Base-by-base conservation (phyloP, 2,888 invertebrate species). In the Autographa pulchrina region DNA sequence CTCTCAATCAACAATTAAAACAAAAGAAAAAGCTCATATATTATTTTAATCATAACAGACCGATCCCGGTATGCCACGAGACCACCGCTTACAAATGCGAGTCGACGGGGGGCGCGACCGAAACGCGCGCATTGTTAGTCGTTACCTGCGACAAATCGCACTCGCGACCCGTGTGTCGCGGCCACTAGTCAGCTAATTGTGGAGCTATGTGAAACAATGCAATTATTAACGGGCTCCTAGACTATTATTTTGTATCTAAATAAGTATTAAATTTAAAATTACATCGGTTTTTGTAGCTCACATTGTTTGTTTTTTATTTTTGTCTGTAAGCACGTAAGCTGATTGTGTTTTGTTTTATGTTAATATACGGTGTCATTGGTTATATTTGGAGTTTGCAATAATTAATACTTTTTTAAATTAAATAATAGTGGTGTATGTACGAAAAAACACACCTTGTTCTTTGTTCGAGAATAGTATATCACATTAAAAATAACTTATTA, bases 71-170 rank as follows among this genome's bases (percentile, higher is more conserved):
- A 87, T 85, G 74, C 76, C 84, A 54, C 77, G 68, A 70, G 74
- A 77, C 73, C 73, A 64, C 65, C 65, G 72, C 68, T 84, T 92
- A 94, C 94, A 94, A 94, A 94, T 94, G 93, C 86, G 85, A 75
- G 85, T 80, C 92, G 85, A 92, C 94, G 89, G 94, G 95, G 92
- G 91, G 90, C 89, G 92, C 91, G 93, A 91, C 93, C 91, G 89
- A 89, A 91, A 89, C 91, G 90, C 90, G 85, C 85, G 91, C 87
- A 94, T 94, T 94, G 94, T 94, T 90, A 92, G 93, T 94, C 92
- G 93, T 94, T 93, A 94, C 92, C 77, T 77, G 85, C 89, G 92
- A 93, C 92, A 92, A 93, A 86, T 85, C 83, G 84, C 78, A 79
- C 77, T 68, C 75, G 72, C 77, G 81, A 84, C 84, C 83, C 52